Base-by-base conservation (phyloP, 2,888 invertebrate species). In the Scaeva pyrastri region DNA sequence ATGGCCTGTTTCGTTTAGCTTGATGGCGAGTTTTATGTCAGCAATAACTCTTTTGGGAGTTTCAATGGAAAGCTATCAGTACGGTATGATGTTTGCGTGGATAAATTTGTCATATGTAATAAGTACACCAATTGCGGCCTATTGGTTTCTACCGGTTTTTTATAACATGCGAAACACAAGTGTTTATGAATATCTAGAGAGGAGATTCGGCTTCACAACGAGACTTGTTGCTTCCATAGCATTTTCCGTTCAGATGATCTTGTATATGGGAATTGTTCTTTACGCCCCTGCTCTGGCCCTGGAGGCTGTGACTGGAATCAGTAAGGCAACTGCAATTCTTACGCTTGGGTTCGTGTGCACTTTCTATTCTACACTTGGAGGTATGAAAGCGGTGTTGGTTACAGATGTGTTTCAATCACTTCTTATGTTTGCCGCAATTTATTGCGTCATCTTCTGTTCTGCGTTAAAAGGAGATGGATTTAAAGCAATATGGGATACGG, bases 11-110 rank as follows among this genome's bases (percentile, higher is more conserved):
- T 96, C 97, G 7, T 96, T 98, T 88, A 97, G 97, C 3, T 92
- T 98, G 74, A 97, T 98, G 96, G 97, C 98, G 6, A 97, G 97
- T 21, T 98, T 98, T 91, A 97, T 98, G 96, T 98, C 98, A 0
- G 97, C 98, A 60, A 96, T 98, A 82, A 96, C 97, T 0, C 91
- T 98, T 36, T 93, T 98, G 56, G 98, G 98, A n/a, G 97, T 97
- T 26, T 96, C 97, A 31, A 95, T 96, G 19, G 98, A 98, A 92
- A 96, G 96, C 90, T 98, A 98, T 91, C 95, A 95, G 88, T 96
- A 94, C 90, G 97, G 98, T 45, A 95, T 96, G 88, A 95, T 96
- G 90, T 97, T 98, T 91, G 93, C 96, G 19, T 93, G 96, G 14
- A 96, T 97, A 55, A 97, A 97, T 90, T 89, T 97, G 60, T 94